A percentile compares a stretch with the other conserved stretches of the same genome.
Evolutionary conservation across 2,888 invertebrate species (phyloP).

Genomic region (Drosophila vallismaia): DNA sequence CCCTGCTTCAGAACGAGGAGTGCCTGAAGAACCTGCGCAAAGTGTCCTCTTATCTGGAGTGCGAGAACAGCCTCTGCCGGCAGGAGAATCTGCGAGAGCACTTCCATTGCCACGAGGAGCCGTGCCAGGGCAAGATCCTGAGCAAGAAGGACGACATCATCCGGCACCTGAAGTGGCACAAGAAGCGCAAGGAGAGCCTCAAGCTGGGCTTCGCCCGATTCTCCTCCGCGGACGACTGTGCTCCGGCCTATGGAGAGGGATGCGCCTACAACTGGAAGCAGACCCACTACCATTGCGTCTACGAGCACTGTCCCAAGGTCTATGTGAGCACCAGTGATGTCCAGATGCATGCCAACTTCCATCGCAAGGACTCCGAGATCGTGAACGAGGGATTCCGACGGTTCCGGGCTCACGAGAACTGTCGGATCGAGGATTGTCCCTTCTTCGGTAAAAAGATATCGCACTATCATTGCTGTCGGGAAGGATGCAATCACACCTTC

Average conservation of each 20-base stretch:
- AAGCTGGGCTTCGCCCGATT: conserved; percentile 94
- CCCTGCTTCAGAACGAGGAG: conserved; percentile 80
- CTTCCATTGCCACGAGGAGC: conserved; percentile 92
- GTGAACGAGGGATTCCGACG: conserved; percentile 99
- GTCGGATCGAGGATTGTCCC: conserved; percentile 94
- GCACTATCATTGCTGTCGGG: conserved; percentile 97
- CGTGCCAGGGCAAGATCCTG: conserved; percentile 91
- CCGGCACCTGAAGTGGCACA: conserved; percentile 99
- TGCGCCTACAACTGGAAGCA: conserved; percentile 92
- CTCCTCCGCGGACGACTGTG: conserved; percentile 97
- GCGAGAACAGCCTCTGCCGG: conserved; percentile 82
- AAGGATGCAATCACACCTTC: conserved; percentile 97
- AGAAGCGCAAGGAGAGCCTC: conserved; percentile 97
- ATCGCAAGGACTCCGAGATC: conserved; percentile 98
- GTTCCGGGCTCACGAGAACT: conserved; percentile 97
- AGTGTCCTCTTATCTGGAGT: conserved; percentile 83
- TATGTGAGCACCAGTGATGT: conserved; percentile 99
- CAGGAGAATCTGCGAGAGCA: conserved; percentile 89
- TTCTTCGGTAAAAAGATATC: conserved; percentile 98
- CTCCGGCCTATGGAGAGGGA: conserved; percentile 89
- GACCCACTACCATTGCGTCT: conserved; percentile 94
- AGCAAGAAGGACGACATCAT: conserved; percentile 99
- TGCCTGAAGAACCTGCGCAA: conserved; percentile 81
- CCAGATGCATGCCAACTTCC: conserved; percentile 99
- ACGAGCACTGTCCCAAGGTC: conserved; percentile 96